phyloP scores from a whole-genome alignment of 2,113 vertebrate species.

The Sus scrofa region DNA sequence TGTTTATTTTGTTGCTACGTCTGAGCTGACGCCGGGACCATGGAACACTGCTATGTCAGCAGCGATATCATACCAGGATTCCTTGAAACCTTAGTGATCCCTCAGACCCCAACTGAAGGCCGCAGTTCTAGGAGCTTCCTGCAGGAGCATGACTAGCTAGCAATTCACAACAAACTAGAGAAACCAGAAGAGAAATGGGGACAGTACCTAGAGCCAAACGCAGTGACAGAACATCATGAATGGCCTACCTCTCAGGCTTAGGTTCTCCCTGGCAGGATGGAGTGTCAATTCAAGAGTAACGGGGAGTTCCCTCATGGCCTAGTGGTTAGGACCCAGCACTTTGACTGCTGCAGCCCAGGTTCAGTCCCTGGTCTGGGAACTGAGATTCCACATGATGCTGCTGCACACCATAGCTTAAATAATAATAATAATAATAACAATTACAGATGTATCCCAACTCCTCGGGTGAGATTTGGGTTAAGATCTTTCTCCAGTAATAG shows the following conservation, averaged over 20 bases:
- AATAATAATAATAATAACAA: no score
- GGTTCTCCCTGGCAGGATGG: neutral
- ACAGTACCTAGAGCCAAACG: neutral
- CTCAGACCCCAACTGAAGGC: neutral
- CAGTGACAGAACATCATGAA: neutral
- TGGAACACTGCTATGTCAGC: neutral
- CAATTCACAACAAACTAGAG: neutral
- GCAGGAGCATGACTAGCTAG: neutral
- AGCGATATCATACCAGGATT: neutral
- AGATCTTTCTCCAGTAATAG: neutral
- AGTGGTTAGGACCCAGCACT: no score
- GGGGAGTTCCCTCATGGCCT: no score
- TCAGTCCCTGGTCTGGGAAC: no score
- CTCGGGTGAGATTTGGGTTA: neutral
- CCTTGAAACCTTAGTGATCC: neutral
- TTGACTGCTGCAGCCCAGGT: no score
- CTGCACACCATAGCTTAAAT: no score
- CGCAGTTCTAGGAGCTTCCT: no score
- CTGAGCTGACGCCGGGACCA: neutral
- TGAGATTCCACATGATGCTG: no score
- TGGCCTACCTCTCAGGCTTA: neutral
- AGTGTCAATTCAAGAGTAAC: neutral
- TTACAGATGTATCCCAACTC: neutral
- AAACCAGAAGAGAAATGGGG: neutral
- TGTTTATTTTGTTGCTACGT: neutral